These are phyloP conservation scores for Pogonomyrmex barbatus DNA, from an alignment of 1,140 invertebrate species.

Conservation along the genomic window DNA sequence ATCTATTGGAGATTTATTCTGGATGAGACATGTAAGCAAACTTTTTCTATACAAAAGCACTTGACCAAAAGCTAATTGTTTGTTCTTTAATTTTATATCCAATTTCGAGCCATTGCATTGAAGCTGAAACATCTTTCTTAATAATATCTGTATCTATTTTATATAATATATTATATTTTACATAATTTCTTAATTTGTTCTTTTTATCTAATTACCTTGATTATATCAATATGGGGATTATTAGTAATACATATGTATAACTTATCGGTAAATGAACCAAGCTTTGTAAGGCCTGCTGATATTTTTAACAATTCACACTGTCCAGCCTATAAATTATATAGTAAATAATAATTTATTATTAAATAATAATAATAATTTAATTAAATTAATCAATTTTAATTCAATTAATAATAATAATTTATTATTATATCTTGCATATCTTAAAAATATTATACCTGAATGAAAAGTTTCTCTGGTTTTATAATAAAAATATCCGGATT, in stretches of 20 bases:
- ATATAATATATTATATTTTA: neutral
- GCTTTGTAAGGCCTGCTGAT: constrained; percentile 67
- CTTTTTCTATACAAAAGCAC: constrained; percentile 73
- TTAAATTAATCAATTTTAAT: too few species aligned
- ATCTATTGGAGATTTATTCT: constrained; percentile 71
- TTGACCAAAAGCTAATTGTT: constrained; percentile 74
- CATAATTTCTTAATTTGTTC: neutral
- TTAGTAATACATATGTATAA: constrained; percentile 74
- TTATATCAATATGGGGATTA: constrained; percentile 74
- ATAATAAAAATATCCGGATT: constrained; percentile 68
- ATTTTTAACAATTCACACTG: constrained; percentile 61
- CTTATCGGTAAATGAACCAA: constrained; percentile 65
- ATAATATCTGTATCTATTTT: neutral
- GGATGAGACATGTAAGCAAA: constrained; percentile 60
- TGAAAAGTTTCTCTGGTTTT: constrained; percentile 56
- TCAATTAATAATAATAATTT: too few species aligned
- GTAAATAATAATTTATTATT: neutral
- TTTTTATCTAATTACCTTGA: constrained; percentile 68
- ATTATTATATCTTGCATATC: neutral
- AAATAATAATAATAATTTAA: too few species aligned
- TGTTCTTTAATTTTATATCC: constrained; percentile 74
- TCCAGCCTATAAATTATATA: constrained; percentile 46
- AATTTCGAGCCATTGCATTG: constrained; percentile 72
- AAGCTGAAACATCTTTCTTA: constrained; percentile 64
- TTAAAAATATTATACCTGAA: constrained; percentile 67